Conservation (phyloP, 2,888 invertebrate genomes). For the Himalopsyche tibetana region DNA sequence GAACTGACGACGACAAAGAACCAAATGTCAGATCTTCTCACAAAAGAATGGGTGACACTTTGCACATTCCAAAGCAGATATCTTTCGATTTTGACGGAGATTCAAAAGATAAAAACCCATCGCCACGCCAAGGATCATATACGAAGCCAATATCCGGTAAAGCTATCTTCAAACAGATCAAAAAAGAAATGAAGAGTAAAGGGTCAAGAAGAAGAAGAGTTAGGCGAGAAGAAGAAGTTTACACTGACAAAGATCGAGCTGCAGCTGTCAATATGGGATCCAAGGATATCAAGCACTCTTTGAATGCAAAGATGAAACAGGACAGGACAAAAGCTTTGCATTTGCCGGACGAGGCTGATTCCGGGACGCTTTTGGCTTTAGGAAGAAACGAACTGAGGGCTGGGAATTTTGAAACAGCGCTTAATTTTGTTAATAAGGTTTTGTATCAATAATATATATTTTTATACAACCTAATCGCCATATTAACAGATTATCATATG, state of each 20-base stretch:
- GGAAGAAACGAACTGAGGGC: conserved; percentile 86
- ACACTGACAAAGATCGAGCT: conserved; percentile 93
- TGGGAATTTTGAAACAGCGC: conserved; percentile 84
- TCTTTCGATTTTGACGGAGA: conserved; percentile 67
- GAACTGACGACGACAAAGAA: conserved; percentile 76
- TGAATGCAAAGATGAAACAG: conserved; percentile 87
- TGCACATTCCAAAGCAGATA: conserved; percentile 70
- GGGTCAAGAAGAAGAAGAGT: conserved; percentile 71
- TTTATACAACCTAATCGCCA: neutral
- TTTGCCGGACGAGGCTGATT: conserved; percentile 87
- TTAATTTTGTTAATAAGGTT: conserved; percentile 89
- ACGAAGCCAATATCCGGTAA: conserved; percentile 70
- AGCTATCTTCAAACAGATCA: conserved; percentile 70
- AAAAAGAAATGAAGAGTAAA: conserved; percentile 68
- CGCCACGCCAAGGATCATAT: conserved; percentile 67
- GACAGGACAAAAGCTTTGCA: conserved; percentile 84
- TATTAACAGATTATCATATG: too few relatives aligned
- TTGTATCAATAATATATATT: neutral
- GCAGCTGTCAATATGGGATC: conserved; percentile 92
- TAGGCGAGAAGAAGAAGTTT: conserved; percentile 82
- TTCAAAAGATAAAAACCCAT: conserved; percentile 68
- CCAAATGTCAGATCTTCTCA: conserved; percentile 70
- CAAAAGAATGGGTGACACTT: conserved; percentile 69
- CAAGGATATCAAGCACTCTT: conserved; percentile 91
- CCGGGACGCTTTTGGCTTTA: conserved; percentile 84